A percentile compares a stretch with the other conserved stretches of the same genome.
These are phyloP conservation scores for Hypotaenidia philippensis DNA, from an alignment of 2,797 vertebrate genomes.

Conservation along the genomic window DNA sequence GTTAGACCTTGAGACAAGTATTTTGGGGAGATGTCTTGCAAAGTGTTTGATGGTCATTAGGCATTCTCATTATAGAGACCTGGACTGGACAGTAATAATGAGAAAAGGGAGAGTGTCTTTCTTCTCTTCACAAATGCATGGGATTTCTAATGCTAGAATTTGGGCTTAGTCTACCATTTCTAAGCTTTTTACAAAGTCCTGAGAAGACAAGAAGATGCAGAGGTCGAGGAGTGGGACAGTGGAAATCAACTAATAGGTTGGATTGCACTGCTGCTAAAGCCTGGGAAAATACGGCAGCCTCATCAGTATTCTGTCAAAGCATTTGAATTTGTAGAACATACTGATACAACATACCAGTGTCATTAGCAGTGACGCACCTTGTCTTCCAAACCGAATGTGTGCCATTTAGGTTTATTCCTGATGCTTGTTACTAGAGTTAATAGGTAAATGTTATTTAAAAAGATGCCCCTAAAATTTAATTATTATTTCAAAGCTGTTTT, in stretches of 20 bases:
- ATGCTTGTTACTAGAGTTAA: slow-evolving; percentile 42
- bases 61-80: background rate
- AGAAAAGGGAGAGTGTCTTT: background rate
- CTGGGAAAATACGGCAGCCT: background rate
- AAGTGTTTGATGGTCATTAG: background rate
- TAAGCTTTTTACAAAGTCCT: background rate
- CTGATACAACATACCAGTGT: background rate
- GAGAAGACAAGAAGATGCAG: background rate
- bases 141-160: background rate
- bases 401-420: slow-evolving; percentile 38
- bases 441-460: slow-evolving; percentile 61
- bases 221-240: background rate
- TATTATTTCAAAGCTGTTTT: slow-evolving; percentile 61
- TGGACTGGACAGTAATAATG: background rate
- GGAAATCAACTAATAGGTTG: background rate
- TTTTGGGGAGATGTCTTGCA: background rate
- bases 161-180: background rate
- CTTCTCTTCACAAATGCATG: background rate
- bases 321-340: background rate
- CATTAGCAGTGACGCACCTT: slow-evolving; percentile 16
- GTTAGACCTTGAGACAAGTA: background rate
- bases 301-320: background rate
- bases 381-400: background rate
- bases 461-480: slow-evolving; percentile 40
- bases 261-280: background rate